phyloP scores from a whole-genome alignment of 2,113 vertebrate genomes.

The Neodon shergylaensis region DNA sequence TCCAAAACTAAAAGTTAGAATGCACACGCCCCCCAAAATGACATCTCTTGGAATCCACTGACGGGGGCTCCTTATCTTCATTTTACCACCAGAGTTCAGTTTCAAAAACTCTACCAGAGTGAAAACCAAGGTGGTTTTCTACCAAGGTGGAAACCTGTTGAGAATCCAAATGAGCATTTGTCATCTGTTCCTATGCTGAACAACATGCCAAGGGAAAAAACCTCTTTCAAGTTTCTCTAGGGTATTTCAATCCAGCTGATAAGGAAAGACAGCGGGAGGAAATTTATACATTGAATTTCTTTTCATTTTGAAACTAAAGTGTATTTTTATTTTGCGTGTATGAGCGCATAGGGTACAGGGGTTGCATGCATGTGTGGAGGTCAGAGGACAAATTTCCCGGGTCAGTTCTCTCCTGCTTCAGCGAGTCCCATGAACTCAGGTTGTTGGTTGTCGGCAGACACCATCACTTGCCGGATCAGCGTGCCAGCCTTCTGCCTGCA shows the following conservation, averaged over 20 bases:
- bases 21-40: too few relatives aligned
- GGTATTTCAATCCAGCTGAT: conserved; percentile 13
- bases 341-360: too few relatives aligned
- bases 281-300: not conserved
- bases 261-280: not conserved
- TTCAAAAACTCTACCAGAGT: too few relatives aligned
- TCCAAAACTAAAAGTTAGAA: conserved; percentile 22
- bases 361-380: too few relatives aligned
- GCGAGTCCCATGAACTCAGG: too few relatives aligned
- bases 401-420: too few relatives aligned
- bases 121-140: too few relatives aligned
- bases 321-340: not conserved
- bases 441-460: too few relatives aligned
- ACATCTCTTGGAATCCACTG: not conserved
- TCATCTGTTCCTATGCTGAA: not conserved
- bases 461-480: too few relatives aligned
- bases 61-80: not conserved
- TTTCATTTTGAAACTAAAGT: not conserved
- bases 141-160: not conserved
- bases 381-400: too few relatives aligned
- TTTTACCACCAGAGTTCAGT: not conserved
- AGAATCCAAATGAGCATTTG: not conserved
- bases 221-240: not conserved
- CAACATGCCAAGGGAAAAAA: not conserved
- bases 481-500: too few relatives aligned